Percentiles rank a stretch among this genome's conserved stretches.
Conservation (phyloP, 2,113 vertebrate genomes). For the Cacatua alba region DNA sequence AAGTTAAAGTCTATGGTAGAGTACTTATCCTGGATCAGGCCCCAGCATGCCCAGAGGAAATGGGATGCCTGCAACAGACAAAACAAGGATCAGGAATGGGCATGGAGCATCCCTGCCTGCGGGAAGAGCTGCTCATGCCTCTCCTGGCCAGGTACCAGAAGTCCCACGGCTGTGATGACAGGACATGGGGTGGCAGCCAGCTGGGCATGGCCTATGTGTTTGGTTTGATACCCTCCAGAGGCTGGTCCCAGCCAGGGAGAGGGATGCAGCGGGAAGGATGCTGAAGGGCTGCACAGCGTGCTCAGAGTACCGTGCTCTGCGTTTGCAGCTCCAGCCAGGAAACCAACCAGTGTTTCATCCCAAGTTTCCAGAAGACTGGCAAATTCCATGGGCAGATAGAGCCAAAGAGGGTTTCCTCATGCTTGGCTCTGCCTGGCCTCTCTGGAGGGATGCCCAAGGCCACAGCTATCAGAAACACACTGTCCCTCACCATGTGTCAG, state of each 20-base stretch:
- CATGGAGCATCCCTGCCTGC: accelerated
- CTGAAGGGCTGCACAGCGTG: accelerated
- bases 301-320: not conserved
- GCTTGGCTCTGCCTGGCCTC: not conserved
- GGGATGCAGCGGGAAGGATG: not conserved
- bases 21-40: slow-evolving; percentile 94
- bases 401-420: not conserved
- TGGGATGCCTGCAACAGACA: slow-evolving; percentile 87
- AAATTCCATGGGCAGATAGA: not conserved
- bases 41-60: slow-evolving; percentile 98
- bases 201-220: not conserved
- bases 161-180: not conserved
- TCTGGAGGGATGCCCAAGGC: not conserved
- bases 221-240: accelerated
- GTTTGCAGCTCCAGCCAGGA: not conserved
- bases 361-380: not conserved
- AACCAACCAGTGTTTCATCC: not conserved
- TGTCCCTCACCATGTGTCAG: not conserved
- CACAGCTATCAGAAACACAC: not conserved
- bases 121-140: accelerated
- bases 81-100: not conserved
- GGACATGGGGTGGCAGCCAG: not conserved
- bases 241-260: not conserved
- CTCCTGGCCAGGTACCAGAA: not conserved
- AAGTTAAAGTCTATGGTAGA: slow-evolving; percentile 96